Percentiles rank a stretch among this genome's conserved stretches.
phyloP scores from a whole-genome alignment of 2,888 invertebrate species.

The Serrognathus titanus region DNA sequence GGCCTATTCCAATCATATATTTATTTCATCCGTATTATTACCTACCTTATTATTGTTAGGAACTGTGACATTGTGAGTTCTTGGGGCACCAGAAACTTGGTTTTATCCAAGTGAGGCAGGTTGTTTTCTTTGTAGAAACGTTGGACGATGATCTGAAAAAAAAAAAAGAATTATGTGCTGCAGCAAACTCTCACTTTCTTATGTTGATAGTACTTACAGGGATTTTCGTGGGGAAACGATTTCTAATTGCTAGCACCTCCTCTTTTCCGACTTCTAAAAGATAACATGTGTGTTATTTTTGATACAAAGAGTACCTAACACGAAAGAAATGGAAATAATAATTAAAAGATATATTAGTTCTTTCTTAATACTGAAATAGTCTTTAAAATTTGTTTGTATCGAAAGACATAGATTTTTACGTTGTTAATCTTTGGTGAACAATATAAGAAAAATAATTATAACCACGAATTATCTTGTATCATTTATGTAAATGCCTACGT shows the following conservation, averaged over 20 bases:
- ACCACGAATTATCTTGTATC: no score
- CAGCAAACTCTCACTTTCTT: neutral
- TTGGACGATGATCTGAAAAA: conserved; percentile 75
- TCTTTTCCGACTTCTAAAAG: conserved; percentile 64
- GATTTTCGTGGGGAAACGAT: conserved; percentile 76
- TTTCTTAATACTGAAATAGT: no score
- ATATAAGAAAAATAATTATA: no score
- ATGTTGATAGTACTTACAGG: conserved; percentile 60
- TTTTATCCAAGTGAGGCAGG: conserved; percentile 75
- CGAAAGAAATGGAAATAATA: neutral
- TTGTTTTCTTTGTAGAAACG: conserved; percentile 73
- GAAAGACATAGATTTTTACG: neutral
- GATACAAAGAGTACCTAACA: neutral
- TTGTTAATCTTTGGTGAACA: neutral
- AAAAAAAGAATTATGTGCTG: conserved; percentile 28
- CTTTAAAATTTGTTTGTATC: neutral
- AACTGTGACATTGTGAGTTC: conserved; percentile 88
- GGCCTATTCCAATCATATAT: no score
- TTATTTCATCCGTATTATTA: conserved; percentile 8
- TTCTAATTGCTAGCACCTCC: conserved; percentile 74
- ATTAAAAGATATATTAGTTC: no score
- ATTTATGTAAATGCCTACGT: no score
- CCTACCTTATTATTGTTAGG: conserved; percentile 78
- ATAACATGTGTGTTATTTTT: neutral
- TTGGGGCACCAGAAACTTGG: conserved; percentile 85